Evolutionary conservation across 2,113 vertebrate species (phyloP).

Genomic region (Myotis lucifugus): DNA sequence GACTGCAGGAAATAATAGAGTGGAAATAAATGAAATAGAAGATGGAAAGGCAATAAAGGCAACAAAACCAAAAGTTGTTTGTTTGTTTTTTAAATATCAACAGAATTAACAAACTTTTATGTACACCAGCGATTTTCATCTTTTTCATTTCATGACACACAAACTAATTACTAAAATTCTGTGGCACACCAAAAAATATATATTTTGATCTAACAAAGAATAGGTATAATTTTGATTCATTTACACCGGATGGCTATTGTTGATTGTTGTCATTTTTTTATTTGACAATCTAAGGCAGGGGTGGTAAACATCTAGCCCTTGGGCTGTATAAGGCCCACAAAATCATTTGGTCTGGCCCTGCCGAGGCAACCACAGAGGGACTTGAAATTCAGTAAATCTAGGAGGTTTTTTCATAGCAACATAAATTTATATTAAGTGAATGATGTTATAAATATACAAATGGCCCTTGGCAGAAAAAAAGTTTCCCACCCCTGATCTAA

Average conservation of each 20-base stretch:
- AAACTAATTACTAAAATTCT: background rate
- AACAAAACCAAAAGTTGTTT: background rate
- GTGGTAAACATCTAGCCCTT: no score
- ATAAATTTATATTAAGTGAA: no score
- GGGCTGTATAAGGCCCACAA: no score
- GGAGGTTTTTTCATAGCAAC: no score
- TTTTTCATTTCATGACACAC: background rate
- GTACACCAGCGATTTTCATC: background rate
- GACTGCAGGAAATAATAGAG: conserved; percentile 40
- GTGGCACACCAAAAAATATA: background rate
- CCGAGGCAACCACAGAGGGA: no score
- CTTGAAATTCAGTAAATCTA: no score
- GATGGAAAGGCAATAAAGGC: conserved; percentile 32
- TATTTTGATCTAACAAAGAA: background rate
- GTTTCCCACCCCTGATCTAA: background rate
- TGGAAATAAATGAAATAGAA: conserved; percentile 35
- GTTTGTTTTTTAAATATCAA: background rate
- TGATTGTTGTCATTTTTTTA: background rate
- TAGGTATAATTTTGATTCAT: background rate
- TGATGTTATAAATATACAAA: no score
- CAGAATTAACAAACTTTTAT: conserved; percentile 14
- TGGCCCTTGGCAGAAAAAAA: no score
- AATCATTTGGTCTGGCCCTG: no score
- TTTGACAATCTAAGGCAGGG: background rate
- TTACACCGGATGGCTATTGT: background rate